Conservation (phyloP, 2,797 vertebrate genomes). For the Trichosurus vulpecula region DNA sequence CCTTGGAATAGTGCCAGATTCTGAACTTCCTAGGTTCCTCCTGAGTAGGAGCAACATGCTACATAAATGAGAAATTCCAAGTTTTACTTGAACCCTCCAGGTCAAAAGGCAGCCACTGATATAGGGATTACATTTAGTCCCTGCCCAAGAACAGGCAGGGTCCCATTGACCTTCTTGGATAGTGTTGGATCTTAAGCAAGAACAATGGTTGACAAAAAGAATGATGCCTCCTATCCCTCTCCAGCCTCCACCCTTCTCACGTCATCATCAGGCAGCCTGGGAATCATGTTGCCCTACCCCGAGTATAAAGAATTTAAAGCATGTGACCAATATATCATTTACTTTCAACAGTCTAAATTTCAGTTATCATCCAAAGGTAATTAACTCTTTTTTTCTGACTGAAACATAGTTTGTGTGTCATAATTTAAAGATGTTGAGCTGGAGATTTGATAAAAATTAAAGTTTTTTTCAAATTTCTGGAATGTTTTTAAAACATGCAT, state of each 20-base stretch:
- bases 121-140: not conserved
- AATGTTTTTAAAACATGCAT: too few species aligned
- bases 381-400: not conserved
- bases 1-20: not conserved
- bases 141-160: not conserved
- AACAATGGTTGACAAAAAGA: not conserved
- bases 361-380: not conserved
- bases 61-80: not conserved
- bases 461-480: not conserved
- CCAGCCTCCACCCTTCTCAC: not conserved
- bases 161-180: not conserved
- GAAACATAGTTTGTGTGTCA: not conserved
- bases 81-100: not conserved
- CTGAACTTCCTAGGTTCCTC: not conserved
- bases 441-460: not conserved
- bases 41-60: not conserved
- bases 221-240: not conserved
- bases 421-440: not conserved
- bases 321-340: not conserved
- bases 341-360: not conserved
- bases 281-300: not conserved
- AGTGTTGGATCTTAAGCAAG: not conserved
- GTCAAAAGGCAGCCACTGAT: not conserved
- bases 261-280: not conserved
- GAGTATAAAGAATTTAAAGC: not conserved